Evolutionary conservation across 2,797 vertebrate species (phyloP).

Genomic region (Neostethus bicornis): DNA sequence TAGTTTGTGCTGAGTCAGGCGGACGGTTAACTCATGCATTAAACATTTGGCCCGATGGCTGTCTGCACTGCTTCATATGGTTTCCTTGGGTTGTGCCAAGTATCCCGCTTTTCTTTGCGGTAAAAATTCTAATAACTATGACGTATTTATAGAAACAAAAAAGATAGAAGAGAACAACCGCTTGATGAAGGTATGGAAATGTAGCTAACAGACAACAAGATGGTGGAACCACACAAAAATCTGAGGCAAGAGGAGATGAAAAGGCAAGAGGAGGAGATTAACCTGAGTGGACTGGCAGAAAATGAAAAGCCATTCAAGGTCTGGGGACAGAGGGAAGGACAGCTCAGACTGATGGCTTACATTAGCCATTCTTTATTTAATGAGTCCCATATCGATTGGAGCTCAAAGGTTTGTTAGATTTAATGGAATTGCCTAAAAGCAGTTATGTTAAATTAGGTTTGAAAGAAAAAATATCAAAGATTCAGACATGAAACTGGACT

Average conservation of each 20-base stretch:
- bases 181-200: neutral
- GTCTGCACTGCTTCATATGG: constrained; percentile 6
- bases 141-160: neutral
- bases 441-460: constrained; percentile 24
- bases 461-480: constrained; percentile 16
- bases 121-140: constrained; percentile 12
- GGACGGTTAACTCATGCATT: constrained; percentile 32
- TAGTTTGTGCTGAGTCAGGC: constrained; percentile 43
- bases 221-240: constrained; percentile 2
- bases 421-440: constrained; percentile 40
- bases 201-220: neutral
- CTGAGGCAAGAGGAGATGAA: constrained; percentile 17
- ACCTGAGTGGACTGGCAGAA: constrained; percentile 14
- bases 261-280: constrained; percentile 21
- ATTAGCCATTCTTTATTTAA: constrained; percentile 60
- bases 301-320: constrained; percentile 23
- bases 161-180: neutral
- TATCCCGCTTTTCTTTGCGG: neutral
- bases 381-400: constrained; percentile 49
- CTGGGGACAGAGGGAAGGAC: constrained; percentile 27
- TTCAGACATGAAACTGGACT: neutral
- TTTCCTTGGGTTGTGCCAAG: neutral
- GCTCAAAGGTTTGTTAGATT: constrained; percentile 30
- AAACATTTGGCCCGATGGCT: constrained; percentile 35
- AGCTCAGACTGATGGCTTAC: constrained; percentile 50